A percentile compares a stretch with the other conserved stretches of the same genome.
Evolutionary conservation across 2,113 vertebrate genomes (phyloP).

Genomic region (Apodemus sylvaticus): DNA sequence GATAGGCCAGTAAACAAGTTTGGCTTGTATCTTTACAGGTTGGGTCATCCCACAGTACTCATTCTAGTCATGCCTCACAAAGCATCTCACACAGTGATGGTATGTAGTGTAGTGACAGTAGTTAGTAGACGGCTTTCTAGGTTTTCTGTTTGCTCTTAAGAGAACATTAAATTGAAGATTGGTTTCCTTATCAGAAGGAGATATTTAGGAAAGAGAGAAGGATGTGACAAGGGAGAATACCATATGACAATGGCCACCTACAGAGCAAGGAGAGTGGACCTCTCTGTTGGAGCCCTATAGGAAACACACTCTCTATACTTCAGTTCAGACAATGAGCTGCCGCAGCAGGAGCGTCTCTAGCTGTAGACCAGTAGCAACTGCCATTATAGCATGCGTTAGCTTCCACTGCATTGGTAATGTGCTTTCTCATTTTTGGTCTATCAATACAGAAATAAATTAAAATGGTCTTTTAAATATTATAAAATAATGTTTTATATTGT

Average conservation of each 20-base stretch:
- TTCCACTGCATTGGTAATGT: slow-evolving; percentile 18
- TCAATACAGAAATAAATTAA: background rate
- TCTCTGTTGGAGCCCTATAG: background rate
- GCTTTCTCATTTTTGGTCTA: background rate
- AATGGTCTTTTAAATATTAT: slow-evolving; percentile 35
- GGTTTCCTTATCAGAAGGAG: background rate
- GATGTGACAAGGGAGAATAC: background rate
- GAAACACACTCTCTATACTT: background rate
- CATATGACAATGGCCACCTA: background rate
- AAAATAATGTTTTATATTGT: background rate
- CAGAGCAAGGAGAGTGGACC: background rate
- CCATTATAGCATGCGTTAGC: background rate
- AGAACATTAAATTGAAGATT: background rate
- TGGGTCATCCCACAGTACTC: background rate
- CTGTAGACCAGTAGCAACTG: background rate
- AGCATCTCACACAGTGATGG: background rate
- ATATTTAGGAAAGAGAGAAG: background rate
- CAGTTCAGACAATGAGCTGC: background rate
- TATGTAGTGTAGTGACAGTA: background rate
- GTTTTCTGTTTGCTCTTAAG: background rate
- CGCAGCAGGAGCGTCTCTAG: background rate
- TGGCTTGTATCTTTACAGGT: background rate
- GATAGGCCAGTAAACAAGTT: background rate
- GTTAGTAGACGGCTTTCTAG: background rate
- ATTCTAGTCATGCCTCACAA: background rate